Conservation (phyloP, 2,113 vertebrate genomes). For the Rhea americana region DNA sequence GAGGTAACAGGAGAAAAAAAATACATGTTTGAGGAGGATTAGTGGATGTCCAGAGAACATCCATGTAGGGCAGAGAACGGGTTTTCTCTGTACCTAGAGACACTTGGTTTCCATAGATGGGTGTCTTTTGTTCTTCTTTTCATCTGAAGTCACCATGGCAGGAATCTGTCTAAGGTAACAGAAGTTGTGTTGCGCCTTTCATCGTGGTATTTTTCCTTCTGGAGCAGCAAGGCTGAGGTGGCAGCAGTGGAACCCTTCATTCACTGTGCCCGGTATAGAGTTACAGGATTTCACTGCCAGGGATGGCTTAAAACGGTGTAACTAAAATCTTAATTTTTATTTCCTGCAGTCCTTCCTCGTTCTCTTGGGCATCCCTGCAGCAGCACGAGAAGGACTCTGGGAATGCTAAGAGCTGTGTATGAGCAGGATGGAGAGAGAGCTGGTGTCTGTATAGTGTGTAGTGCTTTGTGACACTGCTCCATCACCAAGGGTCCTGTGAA, state of each 20-base stretch:
- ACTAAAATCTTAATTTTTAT: not conserved
- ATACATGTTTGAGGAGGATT: not conserved
- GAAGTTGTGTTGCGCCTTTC: not conserved
- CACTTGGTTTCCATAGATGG: not conserved
- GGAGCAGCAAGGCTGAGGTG: not conserved
- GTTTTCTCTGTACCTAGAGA: not conserved
- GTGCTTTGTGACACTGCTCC: not conserved
- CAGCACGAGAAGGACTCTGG: not conserved
- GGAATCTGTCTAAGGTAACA: not conserved
- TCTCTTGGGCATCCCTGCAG: not conserved
- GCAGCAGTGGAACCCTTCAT: fast-evolving
- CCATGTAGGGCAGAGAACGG: not conserved
- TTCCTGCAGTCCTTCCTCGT: not conserved
- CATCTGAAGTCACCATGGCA: not conserved
- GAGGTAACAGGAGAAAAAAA: not conserved
- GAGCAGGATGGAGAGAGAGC: not conserved
- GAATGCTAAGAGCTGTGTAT: not conserved
- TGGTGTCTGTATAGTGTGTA: not conserved
- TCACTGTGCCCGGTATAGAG: fast-evolving
- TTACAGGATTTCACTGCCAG: fast-evolving
- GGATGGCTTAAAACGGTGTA: not conserved
- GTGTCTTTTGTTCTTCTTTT: not conserved
- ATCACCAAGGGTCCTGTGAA: not conserved
- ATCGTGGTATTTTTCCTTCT: not conserved
- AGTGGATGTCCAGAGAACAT: not conserved